Base-by-base conservation (phyloP, 37 sponge, comb jelly and placozoan genomes). In the Halisarca cf. caerulea region DNA sequence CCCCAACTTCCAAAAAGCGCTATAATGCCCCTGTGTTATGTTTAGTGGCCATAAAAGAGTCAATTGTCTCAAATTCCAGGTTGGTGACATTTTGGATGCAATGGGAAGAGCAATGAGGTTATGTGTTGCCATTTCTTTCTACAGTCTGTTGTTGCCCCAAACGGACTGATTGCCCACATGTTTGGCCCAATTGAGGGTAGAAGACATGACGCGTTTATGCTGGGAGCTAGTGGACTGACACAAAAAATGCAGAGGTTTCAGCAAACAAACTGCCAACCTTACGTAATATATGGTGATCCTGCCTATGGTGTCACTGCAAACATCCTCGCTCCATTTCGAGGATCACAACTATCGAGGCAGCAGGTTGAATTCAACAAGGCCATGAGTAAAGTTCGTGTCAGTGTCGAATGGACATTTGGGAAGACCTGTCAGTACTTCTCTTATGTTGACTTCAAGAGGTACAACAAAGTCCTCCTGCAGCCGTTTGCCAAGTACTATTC, bases 1-100 rank as follows among this genome's bases (percentile, higher is more conserved):
- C n/a, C n/a, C n/a, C n/a, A n/a, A n/a, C n/a, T n/a, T n/a, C n/a
- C n/a, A n/a, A n/a, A n/a, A n/a, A n/a, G n/a, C n/a, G n/a, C n/a
- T n/a, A n/a, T n/a, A n/a, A n/a, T n/a, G n/a, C n/a, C n/a, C n/a
- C n/a, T n/a, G n/a, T 66, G 23, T 66, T n/a, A 66, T 66, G 68
- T 66, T 66, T 21, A 66, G 57, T 54, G 57, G 57, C 11, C 57
- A 54, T 54, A 54, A 54, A 17, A 11, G 57, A 54, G 57, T 54
- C 68, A 18, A 70, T 8, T 70, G 72, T 27, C 27, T 70, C 2
- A 70, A 70, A 36, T 70, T 70, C 34, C 72, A 70, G 72, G 34
- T 70, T 27, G 9, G 23, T 2, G 2, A 2, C 3, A 27, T 6
- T 5, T 27, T 59, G 60, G 23, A 6, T 70, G 3, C 21, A 3